A percentile compares a stretch with the other conserved stretches of the same genome.
These are phyloP conservation scores for Decapterus maruadsi DNA, from an alignment of 2,797 vertebrate genomes.

Conservation along the genomic window DNA sequence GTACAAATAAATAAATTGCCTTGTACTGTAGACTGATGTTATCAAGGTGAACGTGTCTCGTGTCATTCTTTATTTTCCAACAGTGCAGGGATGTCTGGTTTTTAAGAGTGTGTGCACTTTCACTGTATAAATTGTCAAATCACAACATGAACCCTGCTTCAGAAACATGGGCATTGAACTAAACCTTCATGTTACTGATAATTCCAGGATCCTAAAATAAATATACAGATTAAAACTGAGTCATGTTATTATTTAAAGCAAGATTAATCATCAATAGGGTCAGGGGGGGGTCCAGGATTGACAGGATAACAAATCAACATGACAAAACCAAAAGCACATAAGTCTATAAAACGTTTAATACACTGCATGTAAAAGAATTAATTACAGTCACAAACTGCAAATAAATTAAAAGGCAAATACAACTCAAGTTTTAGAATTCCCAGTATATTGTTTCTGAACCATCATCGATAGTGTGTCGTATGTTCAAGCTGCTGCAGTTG, in stretches of 20 bases:
- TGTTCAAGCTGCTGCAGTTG: constrained; percentile 35
- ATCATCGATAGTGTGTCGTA: constrained; percentile 10
- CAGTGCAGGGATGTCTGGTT: background rate
- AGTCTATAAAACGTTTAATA: constrained; percentile 76
- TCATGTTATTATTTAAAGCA: background rate
- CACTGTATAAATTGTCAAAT: background rate
- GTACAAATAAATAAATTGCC: no score
- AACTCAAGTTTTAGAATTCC: constrained; percentile 67
- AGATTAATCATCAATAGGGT: background rate
- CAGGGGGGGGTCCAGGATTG: background rate
- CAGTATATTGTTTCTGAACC: constrained; percentile 44
- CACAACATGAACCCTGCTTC: background rate
- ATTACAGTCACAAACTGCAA: constrained; percentile 70
- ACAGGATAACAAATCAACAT: constrained; percentile 4
- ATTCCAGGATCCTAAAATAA: background rate
- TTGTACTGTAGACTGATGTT: background rate
- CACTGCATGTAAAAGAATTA: constrained; percentile 69
- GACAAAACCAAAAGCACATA: constrained; percentile 1
- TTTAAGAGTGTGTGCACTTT: background rate
- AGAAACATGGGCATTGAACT: background rate
- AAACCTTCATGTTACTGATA: background rate
- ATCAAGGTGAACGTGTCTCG: background rate
- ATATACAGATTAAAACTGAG: background rate
- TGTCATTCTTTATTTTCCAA: background rate
- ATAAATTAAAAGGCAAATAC: constrained; percentile 80